Evolutionary conservation across 2,888 invertebrate genomes (phyloP).

Genomic region (Megaustenia siamemsis): DNA sequence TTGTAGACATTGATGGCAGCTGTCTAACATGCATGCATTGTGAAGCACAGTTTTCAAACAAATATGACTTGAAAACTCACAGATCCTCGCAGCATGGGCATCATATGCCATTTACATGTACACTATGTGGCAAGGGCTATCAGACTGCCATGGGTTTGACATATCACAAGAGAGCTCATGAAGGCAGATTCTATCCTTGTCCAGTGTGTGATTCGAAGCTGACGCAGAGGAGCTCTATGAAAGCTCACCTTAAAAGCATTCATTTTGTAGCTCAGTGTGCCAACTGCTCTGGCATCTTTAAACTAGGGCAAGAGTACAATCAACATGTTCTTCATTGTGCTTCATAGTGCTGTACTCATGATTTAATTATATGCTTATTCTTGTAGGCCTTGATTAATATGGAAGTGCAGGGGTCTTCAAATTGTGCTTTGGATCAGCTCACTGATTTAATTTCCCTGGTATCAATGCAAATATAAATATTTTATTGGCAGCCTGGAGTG

Average conservation of each 20-base stretch:
- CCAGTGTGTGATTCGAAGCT: conserved; percentile 39
- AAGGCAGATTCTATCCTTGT: conserved; percentile 28
- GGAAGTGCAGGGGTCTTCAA: no score
- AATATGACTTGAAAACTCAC: conserved; percentile 32
- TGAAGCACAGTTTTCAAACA: not conserved
- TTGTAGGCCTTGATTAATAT: no score
- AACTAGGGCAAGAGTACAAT: conserved; percentile 29
- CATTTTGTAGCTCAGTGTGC: conserved; percentile 33
- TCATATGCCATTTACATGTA: conserved; percentile 40
- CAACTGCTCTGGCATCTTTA: conserved; percentile 31
- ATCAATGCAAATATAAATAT: no score
- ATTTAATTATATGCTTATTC: no score
- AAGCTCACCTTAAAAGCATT: conserved; percentile 31
- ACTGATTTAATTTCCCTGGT: no score
- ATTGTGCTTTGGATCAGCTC: no score
- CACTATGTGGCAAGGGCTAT: conserved; percentile 43
- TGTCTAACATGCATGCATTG: conserved; percentile 6
- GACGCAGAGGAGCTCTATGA: conserved; percentile 33
- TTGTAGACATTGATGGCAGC: no score
- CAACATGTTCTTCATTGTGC: conserved; percentile 35
- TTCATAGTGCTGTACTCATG: not conserved
- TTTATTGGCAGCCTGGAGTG: no score
- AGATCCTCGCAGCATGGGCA: conserved; percentile 32
- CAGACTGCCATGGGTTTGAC: conserved; percentile 21
- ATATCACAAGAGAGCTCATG: conserved; percentile 39